Evolutionary conservation across 2,797 vertebrate genomes (phyloP), one percentile per base, ranked within the genome.

Genomic region (Mionectes olivaceus): DNA sequence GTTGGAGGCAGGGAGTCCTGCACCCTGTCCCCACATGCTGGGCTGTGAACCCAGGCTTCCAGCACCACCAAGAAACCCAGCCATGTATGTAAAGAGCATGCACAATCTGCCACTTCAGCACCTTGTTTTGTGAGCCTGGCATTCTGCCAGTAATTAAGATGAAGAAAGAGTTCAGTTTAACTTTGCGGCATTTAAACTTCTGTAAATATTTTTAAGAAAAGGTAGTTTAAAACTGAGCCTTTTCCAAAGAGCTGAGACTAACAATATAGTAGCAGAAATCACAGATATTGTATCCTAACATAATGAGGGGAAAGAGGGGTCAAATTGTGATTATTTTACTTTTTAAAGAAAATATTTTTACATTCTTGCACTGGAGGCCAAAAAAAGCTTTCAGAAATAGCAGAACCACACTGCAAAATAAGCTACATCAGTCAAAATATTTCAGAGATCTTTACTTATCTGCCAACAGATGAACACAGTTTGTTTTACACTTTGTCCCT

Each of bases 81-180:
- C 13, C 23, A 41, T 0, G 1, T 1, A 21, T 1, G 0, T 10
- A 2, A 22, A 7, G 4, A 27, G 3, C 11, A n/a, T 0, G 3
- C 9, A 27, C 23, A 19, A 3, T 13, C 21, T 37, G 10, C 10
- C 56, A 49, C 49, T 67, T 77, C 3, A 11, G 24, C 37, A 59
- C 10, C 47, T 73, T 22, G 12, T 22, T 85, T 41, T 19, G 10
- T 33, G 13, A 91, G 49, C 32, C 63, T n/a, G 23, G 41, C 44
- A 53, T 14, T 82, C 52, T 28, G 17, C 5, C 65, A 35, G 21
- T 2, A 70, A 23, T 14, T 50, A 81, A 47, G 6, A 63, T n/a
- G 16, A 86, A 80, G 25, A 60, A 59, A 53, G 8, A 53, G 13
- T 28, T 16, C 8, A 22, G 16, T 46, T 68, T 43, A 61, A 37